A percentile compares a stretch with the other conserved stretches of the same genome.
Conservation (phyloP, 2,888 invertebrate species). For the Epirrhoe tristata region DNA sequence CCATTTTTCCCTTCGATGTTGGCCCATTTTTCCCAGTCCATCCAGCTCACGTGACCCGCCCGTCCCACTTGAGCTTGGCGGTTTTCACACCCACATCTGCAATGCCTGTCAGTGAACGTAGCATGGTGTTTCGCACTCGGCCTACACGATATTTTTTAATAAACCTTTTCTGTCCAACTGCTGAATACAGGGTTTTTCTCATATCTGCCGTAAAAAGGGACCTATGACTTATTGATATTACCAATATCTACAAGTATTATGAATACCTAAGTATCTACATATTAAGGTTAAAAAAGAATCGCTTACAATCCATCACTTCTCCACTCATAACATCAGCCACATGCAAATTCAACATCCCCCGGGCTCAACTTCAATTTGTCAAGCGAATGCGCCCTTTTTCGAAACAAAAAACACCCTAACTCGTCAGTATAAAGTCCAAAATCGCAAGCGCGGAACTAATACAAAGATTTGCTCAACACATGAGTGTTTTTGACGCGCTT, state of each 20-base stretch:
- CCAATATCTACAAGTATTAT: not conserved
- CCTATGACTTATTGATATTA: no score
- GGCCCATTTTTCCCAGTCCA: no score
- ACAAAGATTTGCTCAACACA: conserved; percentile 27
- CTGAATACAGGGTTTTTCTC: no score
- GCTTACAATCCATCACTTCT: conserved; percentile 26
- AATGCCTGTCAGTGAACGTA: no score
- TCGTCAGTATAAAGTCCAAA: conserved; percentile 41
- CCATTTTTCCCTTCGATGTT: no score
- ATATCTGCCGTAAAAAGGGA: no score
- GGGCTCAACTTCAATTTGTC: conserved; percentile 76
- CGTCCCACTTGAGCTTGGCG: no score
- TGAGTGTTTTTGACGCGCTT: conserved; percentile 41
- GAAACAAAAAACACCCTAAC: conserved; percentile 38
- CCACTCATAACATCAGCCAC: conserved; percentile 57
- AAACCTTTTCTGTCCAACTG: no score
- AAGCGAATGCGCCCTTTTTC: conserved; percentile 55
- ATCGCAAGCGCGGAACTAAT: conserved; percentile 13
- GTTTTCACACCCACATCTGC: no score
- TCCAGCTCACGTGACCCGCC: no score
- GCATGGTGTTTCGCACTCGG: no score
- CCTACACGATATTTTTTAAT: no score
- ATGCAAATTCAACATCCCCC: conserved; percentile 69
- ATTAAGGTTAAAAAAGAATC: conserved; percentile 5
- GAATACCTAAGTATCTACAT: not conserved